A percentile compares a stretch with the other conserved stretches of the same genome.
Evolutionary conservation across 1,140 invertebrate genomes (phyloP).

Genomic region (Drosophila fuyamai): DNA sequence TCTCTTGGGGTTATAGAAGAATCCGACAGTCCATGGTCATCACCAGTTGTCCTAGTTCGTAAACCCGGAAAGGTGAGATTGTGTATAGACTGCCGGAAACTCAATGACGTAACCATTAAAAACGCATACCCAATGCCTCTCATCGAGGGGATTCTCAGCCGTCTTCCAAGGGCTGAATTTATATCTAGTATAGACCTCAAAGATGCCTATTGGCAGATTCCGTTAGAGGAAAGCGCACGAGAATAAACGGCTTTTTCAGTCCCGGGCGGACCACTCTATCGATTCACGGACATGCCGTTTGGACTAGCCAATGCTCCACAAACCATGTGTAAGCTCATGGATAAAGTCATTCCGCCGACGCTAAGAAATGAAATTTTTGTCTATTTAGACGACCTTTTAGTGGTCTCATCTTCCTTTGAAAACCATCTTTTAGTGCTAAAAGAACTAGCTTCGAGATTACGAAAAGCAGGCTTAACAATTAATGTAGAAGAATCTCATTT

Average conservation of each 20-base stretch:
- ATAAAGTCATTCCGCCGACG: too few relatives aligned
- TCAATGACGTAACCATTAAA: slow-evolving; percentile 4
- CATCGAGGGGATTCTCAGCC: background rate
- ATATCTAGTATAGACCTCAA: slow-evolving; percentile 15
- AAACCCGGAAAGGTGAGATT: slow-evolving; percentile 1
- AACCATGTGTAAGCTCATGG: too few relatives aligned
- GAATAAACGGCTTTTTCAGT: slow-evolving; percentile 26
- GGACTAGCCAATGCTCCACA: slow-evolving; percentile 28
- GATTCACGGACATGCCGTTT: slow-evolving; percentile 34
- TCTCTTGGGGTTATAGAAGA: slow-evolving; percentile 1
- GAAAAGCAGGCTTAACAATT: slow-evolving; percentile 83
- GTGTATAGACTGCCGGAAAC: slow-evolving; percentile 2
- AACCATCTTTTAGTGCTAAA: slow-evolving; percentile 82
- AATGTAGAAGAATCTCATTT: slow-evolving; percentile 85
- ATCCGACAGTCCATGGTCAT: background rate
- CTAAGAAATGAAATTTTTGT: slow-evolving; percentile 10
- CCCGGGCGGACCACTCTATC: slow-evolving; percentile 19
- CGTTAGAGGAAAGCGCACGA: slow-evolving; percentile 9
- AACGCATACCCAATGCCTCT: background rate
- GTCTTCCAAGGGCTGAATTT: too few relatives aligned
- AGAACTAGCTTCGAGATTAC: slow-evolving; percentile 76
- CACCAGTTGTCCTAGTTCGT: background rate
- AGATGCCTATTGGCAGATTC: slow-evolving; percentile 33
- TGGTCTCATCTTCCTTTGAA: slow-evolving; percentile 38
- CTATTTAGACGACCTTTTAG: slow-evolving; percentile 20